Evolutionary conservation across 2,797 vertebrate species (phyloP).

Genomic region (Enteromius paludinosus): DNA sequence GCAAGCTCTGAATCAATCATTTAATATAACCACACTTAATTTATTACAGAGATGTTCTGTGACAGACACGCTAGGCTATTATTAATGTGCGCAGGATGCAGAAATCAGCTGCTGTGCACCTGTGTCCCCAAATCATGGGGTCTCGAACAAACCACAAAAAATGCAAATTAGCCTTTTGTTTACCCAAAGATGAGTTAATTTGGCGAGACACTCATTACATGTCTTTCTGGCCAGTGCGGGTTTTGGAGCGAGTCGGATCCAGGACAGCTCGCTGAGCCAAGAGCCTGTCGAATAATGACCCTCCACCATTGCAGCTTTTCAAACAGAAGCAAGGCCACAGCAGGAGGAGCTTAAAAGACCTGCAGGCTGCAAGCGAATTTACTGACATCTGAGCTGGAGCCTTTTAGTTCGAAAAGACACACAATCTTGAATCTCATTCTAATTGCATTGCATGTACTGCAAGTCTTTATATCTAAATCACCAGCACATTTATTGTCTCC

Average conservation of each 20-base stretch:
- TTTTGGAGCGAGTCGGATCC: constrained; percentile 54
- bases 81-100: constrained; percentile 23
- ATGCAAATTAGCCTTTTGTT: constrained; percentile 63
- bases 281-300: constrained; percentile 74
- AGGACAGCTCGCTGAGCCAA: constrained; percentile 71
- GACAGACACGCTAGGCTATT: constrained; percentile 30
- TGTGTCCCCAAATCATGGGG: constrained; percentile 46
- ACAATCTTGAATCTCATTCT: constrained; percentile 38
- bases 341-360: constrained; percentile 54
- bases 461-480: not conserved
- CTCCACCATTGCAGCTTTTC: constrained; percentile 58
- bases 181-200: constrained; percentile 64
- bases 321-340: constrained; percentile 57
- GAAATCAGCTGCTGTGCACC: constrained; percentile 60
- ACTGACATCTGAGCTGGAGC: constrained; percentile 59
- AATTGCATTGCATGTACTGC: constrained; percentile 10
- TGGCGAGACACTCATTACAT: constrained; percentile 62
- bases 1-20: constrained; percentile 21
- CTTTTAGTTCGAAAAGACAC: constrained; percentile 52
- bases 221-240: constrained; percentile 61
- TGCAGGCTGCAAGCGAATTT: constrained; percentile 51
- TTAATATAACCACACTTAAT: constrained; percentile 30
- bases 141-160: constrained; percentile 51
- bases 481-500: not conserved
- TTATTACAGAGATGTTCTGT: constrained; percentile 19